Percentiles rank a stretch among this genome's conserved stretches.
phyloP scores from a whole-genome alignment of 2,113 vertebrate species.

The Eonycteris spelaea region DNA sequence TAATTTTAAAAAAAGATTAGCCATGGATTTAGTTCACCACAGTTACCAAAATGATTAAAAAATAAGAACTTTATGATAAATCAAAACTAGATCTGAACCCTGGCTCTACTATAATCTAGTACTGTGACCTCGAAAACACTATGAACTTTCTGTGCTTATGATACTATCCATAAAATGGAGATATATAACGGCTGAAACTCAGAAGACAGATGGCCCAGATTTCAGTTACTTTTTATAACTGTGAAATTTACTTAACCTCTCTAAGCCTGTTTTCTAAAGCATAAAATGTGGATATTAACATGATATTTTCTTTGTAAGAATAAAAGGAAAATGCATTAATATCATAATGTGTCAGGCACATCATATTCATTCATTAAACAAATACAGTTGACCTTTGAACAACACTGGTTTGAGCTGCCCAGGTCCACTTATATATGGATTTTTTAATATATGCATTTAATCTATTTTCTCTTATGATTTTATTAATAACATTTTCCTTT shows the following conservation, averaged over 20 bases:
- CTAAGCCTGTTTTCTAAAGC: neutral
- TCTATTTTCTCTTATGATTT: neutral
- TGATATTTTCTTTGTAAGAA: neutral
- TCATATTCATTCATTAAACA: neutral
- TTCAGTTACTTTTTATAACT: neutral
- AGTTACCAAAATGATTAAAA: neutral
- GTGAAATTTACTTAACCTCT: constrained; percentile 8
- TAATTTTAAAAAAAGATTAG: neutral
- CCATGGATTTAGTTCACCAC: neutral
- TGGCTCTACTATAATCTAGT: neutral
- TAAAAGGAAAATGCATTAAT: neutral
- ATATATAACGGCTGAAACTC: neutral
- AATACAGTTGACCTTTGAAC: neutral
- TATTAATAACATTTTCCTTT: neutral
- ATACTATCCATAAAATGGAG: neutral
- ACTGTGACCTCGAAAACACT: neutral
- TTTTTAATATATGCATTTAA: neutral
- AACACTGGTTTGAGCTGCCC: neutral
- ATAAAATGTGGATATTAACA: neutral
- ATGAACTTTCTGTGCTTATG: neutral
- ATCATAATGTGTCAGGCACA: neutral
- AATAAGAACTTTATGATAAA: neutral
- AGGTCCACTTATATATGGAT: neutral
- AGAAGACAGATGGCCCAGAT: neutral
- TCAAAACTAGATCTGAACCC: neutral